Base-by-base conservation (phyloP, 2,888 invertebrate species). In the Boloria euphrosyne region DNA sequence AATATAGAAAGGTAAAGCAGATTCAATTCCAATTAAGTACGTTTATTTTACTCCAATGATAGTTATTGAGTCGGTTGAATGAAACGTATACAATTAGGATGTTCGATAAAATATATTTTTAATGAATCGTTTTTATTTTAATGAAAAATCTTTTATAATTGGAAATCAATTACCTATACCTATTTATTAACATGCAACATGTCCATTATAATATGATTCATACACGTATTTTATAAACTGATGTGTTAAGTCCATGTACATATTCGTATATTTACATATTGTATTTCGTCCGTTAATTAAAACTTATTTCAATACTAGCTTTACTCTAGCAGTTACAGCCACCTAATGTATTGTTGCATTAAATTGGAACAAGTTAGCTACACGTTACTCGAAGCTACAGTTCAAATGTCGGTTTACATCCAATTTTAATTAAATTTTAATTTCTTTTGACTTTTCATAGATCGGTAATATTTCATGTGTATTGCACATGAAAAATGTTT, bases 371-470 rank as follows among this genome's bases (percentile, higher is more conserved):
- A 75, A 72, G 73, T 69, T 68, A 68, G 67, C 59, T 49, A 27
- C 59, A 16, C 59, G 31, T 38, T 38, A 38, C 59, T 49, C 59
- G 47, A n/a, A 16, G 46, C 58, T 17, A 58, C 27, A 46, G 46
- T 47, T 31, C 68, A 68, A 22, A 70, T 50, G 70, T 73, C 65
- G 71, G 74, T 69, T 73, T 73, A 72, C 66, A 75, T 76, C 73
- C 72, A 74, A 74, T 75, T 73, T 73, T 77, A 73, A 77, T 80
- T 80, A 78, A 80, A 82, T 80, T 79, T 75, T 78, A 78, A 80
- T 77, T 80, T 74, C 76, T 72, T 68, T 71, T 62, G 68, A 74
- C 74, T 61, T 71, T 78, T 60, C 17, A 60, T 49, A 60, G 38
- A 60, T 38, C 31, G 31, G 10, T 38, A 10, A 38, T 10, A 10